phyloP scores from a whole-genome alignment of 2,113 vertebrate genomes.

The Dipodomys spectabilis region DNA sequence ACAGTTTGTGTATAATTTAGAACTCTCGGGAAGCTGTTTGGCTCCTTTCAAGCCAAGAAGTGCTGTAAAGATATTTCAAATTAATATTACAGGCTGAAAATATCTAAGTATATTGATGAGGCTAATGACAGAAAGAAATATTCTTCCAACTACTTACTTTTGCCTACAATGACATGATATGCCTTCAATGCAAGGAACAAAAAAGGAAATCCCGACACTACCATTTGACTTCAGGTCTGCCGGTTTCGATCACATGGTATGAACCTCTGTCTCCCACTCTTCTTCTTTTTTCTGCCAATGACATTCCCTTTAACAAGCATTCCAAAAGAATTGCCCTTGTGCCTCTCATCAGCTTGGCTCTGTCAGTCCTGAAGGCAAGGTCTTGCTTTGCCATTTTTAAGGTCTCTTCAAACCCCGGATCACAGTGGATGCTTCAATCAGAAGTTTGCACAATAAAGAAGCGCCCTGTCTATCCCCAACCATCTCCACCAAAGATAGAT shows the following conservation, averaged over 20 bases:
- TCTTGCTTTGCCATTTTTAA: constrained; percentile 87
- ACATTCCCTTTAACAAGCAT: constrained; percentile 80
- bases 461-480: constrained; percentile 83
- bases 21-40: neutral
- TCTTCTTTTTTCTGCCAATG: constrained; percentile 74
- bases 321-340: constrained; percentile 81
- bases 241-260: neutral
- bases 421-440: constrained; percentile 87
- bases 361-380: constrained; percentile 84
- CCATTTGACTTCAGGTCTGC: constrained; percentile 53
- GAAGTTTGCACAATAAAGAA: constrained; percentile 85
- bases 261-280: neutral
- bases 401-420: constrained; percentile 87
- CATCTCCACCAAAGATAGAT: constrained; percentile 79
- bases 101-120: neutral
- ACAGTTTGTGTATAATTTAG: neutral
- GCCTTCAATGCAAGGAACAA: neutral
- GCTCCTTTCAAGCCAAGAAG: neutral
- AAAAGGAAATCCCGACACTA: constrained; percentile 35
- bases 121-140: constrained; percentile 18
- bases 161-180: neutral
- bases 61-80: neutral
- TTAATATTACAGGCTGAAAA: constrained; percentile 29
- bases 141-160: neutral
- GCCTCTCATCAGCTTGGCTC: constrained; percentile 83